Evolutionary conservation across 2,797 vertebrate genomes (phyloP).

Genomic region (Mormyrops attenuatus): DNA sequence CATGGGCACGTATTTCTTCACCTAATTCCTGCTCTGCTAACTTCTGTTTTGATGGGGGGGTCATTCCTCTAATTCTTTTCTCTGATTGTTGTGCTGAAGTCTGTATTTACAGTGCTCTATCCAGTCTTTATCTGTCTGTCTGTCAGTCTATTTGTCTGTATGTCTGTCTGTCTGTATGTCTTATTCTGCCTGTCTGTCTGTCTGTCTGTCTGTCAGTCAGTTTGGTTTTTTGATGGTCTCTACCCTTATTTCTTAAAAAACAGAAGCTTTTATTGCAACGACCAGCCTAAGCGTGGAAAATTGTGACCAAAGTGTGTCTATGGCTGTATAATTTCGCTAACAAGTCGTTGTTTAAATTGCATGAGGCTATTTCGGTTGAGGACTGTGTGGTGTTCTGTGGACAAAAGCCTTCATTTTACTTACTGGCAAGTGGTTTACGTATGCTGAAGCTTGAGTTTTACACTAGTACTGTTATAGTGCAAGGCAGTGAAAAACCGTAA

Average conservation of each 20-base stretch:
- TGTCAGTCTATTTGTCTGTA: not conserved
- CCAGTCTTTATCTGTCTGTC: not conserved
- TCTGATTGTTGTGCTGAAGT: not conserved
- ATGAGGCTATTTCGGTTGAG: not conserved
- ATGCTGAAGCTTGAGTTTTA: not conserved
- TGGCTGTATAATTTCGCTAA: not conserved
- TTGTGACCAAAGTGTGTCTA: constrained; percentile 7
- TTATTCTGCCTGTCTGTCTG: not conserved
- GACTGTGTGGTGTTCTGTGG: not conserved
- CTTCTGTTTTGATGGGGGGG: not conserved
- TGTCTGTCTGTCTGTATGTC: not conserved
- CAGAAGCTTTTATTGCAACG: not conserved
- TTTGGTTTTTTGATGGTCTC: not conserved
- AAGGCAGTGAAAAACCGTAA: not conserved
- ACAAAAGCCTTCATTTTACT: not conserved
- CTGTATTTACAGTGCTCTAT: not conserved
- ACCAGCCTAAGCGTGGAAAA: not conserved
- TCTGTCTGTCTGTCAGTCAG: not conserved
- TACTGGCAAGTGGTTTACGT: not conserved
- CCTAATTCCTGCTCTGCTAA: not conserved
- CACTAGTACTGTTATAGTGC: not conserved
- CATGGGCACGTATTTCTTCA: not conserved
- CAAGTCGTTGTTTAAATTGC: not conserved
- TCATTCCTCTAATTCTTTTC: not conserved
- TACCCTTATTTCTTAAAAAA: not conserved